Percentiles rank a stretch among this genome's conserved stretches.
phyloP scores from a whole-genome alignment of 2,113 vertebrate species.

The Gasterosteus nipponicus region DNA sequence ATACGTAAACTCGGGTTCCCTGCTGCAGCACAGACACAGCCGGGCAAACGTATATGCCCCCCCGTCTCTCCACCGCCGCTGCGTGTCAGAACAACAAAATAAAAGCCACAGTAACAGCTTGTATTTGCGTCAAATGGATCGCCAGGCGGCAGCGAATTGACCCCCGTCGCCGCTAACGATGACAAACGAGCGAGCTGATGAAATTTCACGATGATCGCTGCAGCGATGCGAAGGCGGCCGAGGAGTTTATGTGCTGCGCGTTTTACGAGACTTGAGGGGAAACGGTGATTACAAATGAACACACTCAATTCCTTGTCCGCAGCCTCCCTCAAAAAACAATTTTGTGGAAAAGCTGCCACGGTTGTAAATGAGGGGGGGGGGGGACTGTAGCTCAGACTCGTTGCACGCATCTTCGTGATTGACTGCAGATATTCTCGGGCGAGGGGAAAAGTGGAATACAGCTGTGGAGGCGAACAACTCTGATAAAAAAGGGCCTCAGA shows the following conservation, averaged over 20 bases:
- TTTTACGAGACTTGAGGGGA: slow-evolving; percentile 51
- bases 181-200: slow-evolving; percentile 64
- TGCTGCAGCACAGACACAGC: slow-evolving; percentile 42
- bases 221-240: slow-evolving; percentile 58
- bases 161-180: slow-evolving; percentile 58
- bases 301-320: slow-evolving; percentile 33
- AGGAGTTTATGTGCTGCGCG: slow-evolving; percentile 33
- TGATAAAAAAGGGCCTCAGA: slow-evolving; percentile 51
- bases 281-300: slow-evolving; percentile 58
- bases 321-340: slow-evolving; percentile 45
- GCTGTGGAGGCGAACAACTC: slow-evolving; percentile 38
- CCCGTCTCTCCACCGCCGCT: slow-evolving; percentile 13
- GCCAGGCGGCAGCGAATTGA: slow-evolving; percentile 41
- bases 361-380: slow-evolving; percentile 51
- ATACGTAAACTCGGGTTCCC: slow-evolving; percentile 63
- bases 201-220: slow-evolving; percentile 49
- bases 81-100: slow-evolving; percentile 44
- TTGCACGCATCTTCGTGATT: slow-evolving; percentile 32
- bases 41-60: slow-evolving; percentile 2
- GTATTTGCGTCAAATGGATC: slow-evolving; percentile 41
- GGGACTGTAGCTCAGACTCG: slow-evolving; percentile 23
- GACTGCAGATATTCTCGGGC: slow-evolving; percentile 23
- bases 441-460: slow-evolving; percentile 6
- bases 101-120: slow-evolving; percentile 31
- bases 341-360: slow-evolving; percentile 19